Base-by-base conservation (phyloP, 2,797 vertebrate species). In the Molossus molossus region DNA sequence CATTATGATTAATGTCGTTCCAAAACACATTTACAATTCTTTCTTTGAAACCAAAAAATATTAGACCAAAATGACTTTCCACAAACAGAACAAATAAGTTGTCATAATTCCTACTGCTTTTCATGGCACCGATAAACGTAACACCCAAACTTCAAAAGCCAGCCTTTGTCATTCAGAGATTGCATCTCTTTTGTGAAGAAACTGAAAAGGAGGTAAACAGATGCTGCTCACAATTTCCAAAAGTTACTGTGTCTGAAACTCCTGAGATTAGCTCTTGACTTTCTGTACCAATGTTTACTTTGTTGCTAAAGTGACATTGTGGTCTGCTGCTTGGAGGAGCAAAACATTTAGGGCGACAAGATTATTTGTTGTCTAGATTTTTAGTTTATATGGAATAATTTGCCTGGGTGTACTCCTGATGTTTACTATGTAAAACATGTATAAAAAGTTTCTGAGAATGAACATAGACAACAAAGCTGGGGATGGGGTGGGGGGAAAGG, bases 341-440 rank as follows among this genome's bases (percentile, higher is more conserved):
- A 94, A 90, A 94, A 89, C 76, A 45, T 92, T 95, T 58, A 90
- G 65, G 37, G 60, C 84, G 94, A 94, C 10, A 92, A 84, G 40
- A 64, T 81, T 81, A n/a, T 73, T 89, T 87, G 62, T 70, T 96
- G 53, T 53, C 33, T 73, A 57, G 92, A 67, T 80, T 94, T 96
- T 94, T 75, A 90, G 88, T 69, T 94, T 87, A 85, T 55, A 23
- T 60, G 53, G 25, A 81, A 83, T 75, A 92, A 92, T 90, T 92
- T 57, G 72, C 48, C 53, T 76, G 21, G 40, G 64, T 90, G 8
- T 53, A 70, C 50, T 92, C 55, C 29, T 96, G 29, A 25, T n/a
- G 64, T 72, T 92, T 91, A 57, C 14, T 62, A 57, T 65, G 45
- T 55, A 62, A 53, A 87, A 85, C 37, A 76, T 62, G 8, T n/a